Conservation (phyloP, 2,113 vertebrate species). For the Tenrec ecaudatus region DNA sequence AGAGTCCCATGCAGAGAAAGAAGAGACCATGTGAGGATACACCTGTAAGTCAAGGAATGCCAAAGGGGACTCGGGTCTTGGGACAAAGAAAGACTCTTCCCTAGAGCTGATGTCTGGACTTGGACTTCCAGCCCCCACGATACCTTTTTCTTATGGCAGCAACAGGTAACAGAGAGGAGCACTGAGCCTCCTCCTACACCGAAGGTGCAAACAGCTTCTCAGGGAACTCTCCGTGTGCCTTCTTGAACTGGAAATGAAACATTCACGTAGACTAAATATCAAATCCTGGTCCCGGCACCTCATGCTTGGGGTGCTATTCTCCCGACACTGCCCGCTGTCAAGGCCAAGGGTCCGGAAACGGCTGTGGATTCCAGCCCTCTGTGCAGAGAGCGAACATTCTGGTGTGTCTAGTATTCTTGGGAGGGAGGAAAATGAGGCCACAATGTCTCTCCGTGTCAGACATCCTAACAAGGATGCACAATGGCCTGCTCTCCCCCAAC, state of each 20-base stretch:
- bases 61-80: not conserved
- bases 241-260: not conserved
- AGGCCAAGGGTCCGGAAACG: not conserved
- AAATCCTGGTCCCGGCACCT: not conserved
- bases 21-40: not conserved
- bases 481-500: not conserved
- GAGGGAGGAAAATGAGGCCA: not conserved
- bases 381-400: not conserved
- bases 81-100: not conserved
- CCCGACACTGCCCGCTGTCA: not conserved
- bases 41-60: not conserved
- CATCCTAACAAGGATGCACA: constrained; percentile 22
- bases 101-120: not conserved
- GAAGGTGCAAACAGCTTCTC: not conserved
- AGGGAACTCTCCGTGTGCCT: not conserved
- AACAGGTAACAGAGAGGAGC: not conserved
- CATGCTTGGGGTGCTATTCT: too few relatives aligned
- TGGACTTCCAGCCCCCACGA: not conserved
- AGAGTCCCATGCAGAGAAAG: not conserved
- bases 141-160: not conserved
- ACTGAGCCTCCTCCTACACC: not conserved
- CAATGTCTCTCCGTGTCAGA: constrained; percentile 16
- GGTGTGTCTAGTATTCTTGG: not conserved
- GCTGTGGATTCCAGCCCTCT: not conserved
- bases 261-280: not conserved